These are phyloP conservation scores for Delphinus delphis DNA, from an alignment of 2,113 vertebrate genomes.

Conservation along the genomic window DNA sequence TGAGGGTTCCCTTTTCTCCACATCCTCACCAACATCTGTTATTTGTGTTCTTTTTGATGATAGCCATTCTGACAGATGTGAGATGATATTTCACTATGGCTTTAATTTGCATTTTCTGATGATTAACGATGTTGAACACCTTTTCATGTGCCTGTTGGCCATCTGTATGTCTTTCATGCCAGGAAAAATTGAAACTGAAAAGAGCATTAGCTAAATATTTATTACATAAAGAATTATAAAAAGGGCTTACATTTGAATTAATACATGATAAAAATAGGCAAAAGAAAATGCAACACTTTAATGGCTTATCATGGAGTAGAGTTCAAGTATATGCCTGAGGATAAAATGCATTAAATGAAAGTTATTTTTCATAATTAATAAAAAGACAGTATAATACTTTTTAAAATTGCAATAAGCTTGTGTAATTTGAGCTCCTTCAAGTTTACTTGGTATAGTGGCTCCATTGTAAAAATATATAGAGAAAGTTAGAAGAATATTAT, in stretches of 20 bases:
- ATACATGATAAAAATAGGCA: neutral
- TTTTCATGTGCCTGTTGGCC: neutral
- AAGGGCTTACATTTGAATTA: conserved; percentile 16
- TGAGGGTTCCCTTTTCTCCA: neutral
- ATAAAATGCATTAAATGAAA: neutral
- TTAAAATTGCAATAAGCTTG: neutral
- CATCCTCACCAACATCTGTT: neutral
- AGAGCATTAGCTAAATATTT: neutral
- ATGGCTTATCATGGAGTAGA: conserved; percentile 9
- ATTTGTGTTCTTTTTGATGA: neutral
- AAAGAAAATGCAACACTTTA: conserved; percentile 9
- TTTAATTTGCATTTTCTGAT: neutral
- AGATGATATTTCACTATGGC: neutral
- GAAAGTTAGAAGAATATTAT: conserved; percentile 19
- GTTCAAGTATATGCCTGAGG: conserved; percentile 10
- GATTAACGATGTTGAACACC: neutral
- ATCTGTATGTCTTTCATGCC: neutral
- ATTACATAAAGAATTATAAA: neutral
- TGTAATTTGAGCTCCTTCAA: neutral
- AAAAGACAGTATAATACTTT: conserved; percentile 36
- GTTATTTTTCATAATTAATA: conserved; percentile 33
- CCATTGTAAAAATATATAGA: neutral
- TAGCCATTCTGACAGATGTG: neutral
- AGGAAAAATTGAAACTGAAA: conserved; percentile 7
- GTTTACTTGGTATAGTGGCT: neutral